Conservation (phyloP, 2,797 vertebrate genomes). For the Hoplostethus mediterraneus region DNA sequence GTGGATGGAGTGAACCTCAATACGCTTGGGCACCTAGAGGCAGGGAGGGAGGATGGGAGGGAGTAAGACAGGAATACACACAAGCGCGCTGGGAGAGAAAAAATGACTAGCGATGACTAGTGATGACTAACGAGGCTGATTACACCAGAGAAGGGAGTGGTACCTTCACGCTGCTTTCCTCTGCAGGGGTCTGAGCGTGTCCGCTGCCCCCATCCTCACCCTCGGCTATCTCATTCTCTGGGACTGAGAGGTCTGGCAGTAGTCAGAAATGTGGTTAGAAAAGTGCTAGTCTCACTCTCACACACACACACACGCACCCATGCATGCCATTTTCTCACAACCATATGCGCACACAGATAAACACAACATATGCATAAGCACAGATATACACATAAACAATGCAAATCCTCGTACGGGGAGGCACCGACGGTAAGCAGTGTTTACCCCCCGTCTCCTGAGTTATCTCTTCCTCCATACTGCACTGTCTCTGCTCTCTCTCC, state of each 20-base stretch:
- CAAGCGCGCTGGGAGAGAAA: background rate
- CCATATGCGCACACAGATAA: constrained; percentile 20
- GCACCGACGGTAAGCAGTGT: constrained; percentile 34
- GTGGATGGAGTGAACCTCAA: constrained; percentile 90
- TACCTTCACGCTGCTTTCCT: constrained; percentile 70
- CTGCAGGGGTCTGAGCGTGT: constrained; percentile 59
- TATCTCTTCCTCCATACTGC: constrained; percentile 82
- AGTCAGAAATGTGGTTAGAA: constrained; percentile 24
- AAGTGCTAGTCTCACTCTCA: background rate
- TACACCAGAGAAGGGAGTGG: background rate
- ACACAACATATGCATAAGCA: constrained; percentile 14
- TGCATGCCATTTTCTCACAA: background rate
- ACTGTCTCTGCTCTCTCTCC: constrained; percentile 84
- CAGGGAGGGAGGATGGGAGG: constrained; percentile 5
- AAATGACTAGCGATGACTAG: background rate
- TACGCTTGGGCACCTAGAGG: constrained; percentile 80
- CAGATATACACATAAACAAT: constrained; percentile 29
- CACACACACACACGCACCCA: constrained; percentile 29
- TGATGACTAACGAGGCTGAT: constrained; percentile 16
- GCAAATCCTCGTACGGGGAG: constrained; percentile 22
- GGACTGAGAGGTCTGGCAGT: constrained; percentile 51
- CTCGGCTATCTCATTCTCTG: constrained; percentile 61
- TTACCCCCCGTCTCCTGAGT: constrained; percentile 82
- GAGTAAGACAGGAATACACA: constrained; percentile 33
- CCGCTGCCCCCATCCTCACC: constrained; percentile 63